Conservation (phyloP, 2,797 vertebrate species). For the Rhyacichthys aspro region DNA sequence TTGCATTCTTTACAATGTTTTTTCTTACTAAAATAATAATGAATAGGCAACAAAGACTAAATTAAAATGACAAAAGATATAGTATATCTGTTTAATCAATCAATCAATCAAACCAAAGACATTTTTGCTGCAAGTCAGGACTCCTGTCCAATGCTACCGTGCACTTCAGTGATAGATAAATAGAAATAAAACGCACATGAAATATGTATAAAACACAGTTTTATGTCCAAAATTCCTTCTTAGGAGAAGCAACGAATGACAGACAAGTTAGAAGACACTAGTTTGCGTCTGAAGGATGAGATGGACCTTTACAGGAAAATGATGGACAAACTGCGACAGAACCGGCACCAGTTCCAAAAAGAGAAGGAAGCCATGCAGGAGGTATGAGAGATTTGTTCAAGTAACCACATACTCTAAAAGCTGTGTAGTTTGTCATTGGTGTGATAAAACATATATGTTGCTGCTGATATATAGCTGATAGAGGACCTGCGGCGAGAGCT, state of each 20-base stretch:
- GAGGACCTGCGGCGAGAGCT: conserved; percentile 93
- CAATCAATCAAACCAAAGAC: too few species aligned
- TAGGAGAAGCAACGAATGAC: conserved; percentile 97
- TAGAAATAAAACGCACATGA: not conserved
- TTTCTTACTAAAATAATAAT: too few species aligned
- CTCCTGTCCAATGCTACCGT: too few species aligned
- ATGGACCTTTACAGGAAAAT: conserved; percentile 97
- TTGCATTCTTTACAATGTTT: too few species aligned
- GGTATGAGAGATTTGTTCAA: conserved; percentile 72
- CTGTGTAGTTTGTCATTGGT: not conserved
- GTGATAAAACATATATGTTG: conserved; percentile 30
- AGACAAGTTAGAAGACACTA: conserved; percentile 93
- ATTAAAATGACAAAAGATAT: too few species aligned
- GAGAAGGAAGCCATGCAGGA: conserved; percentile 96
- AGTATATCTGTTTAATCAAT: too few species aligned
- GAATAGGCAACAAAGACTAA: too few species aligned
- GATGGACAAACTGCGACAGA: conserved; percentile 97
- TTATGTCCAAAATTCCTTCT: conserved; percentile 10
- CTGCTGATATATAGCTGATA: conserved; percentile 82
- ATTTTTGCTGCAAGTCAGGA: too few species aligned
- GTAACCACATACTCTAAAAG: conserved; percentile 2
- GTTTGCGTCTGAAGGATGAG: conserved; percentile 93
- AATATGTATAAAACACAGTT: not conserved
- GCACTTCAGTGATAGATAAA: not conserved
- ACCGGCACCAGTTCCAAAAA: conserved; percentile 91